phyloP scores from a whole-genome alignment of 1,140 invertebrate genomes.

The Eupristina koningsbergeri region DNA sequence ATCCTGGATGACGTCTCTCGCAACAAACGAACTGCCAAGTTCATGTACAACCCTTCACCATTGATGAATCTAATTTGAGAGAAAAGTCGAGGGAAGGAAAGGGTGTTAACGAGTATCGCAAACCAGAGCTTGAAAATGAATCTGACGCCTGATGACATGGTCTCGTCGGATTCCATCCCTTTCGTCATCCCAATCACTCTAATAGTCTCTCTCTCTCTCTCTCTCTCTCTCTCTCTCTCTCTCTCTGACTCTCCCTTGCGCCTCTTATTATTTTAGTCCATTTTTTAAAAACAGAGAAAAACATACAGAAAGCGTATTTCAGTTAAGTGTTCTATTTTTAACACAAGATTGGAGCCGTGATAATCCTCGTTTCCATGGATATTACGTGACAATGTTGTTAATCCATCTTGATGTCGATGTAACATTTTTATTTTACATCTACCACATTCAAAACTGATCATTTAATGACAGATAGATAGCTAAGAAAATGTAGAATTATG shows the following conservation, averaged over 20 bases:
- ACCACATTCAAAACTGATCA: too few species aligned
- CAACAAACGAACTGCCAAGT: not conserved
- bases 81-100: conserved; percentile 55
- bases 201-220: not conserved
- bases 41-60: not conserved
- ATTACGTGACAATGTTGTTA: not conserved
- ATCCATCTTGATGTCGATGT: not conserved
- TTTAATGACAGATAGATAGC: too few species aligned
- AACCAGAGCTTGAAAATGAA: not conserved
- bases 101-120: conserved; percentile 53
- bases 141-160: not conserved
- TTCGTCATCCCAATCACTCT: not conserved
- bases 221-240: not conserved
- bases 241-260: too few species aligned
- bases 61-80: conserved; percentile 57
- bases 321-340: conserved; percentile 17
- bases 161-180: not conserved
- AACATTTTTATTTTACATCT: not conserved
- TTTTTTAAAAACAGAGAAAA: not conserved
- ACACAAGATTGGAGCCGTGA: not conserved
- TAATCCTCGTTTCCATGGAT: not conserved
- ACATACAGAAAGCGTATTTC: not conserved
- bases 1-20: not conserved
- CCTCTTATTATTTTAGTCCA: not conserved
- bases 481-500: too few species aligned